Evolutionary conservation across 2,888 invertebrate species (phyloP).

Genomic region (Nasonovia ribisnigri): DNA sequence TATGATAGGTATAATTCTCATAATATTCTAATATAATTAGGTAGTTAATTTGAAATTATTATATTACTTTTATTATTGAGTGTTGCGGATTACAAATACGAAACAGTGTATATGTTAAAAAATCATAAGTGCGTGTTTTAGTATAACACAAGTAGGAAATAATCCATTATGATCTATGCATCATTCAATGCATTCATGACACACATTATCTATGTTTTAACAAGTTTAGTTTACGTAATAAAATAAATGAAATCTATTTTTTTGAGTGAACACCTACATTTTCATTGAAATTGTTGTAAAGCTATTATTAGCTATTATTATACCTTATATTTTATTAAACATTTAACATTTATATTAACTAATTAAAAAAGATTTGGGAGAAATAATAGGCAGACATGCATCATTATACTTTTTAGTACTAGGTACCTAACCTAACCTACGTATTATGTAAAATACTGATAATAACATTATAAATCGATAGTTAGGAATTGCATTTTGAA

Average conservation of each 20-base stretch:
- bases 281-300: not conserved
- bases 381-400: not conserved
- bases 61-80: not conserved
- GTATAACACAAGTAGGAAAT: not conserved
- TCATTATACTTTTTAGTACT: not conserved
- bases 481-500: not conserved
- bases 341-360: not conserved
- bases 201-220: not conserved
- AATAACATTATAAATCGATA: not conserved
- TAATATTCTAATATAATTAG: not conserved
- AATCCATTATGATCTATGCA: not conserved
- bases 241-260: not conserved
- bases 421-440: not conserved
- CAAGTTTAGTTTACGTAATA: not conserved
- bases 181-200: not conserved
- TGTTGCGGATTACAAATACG: not conserved
- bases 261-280: not conserved
- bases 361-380: not conserved
- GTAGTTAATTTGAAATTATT: not conserved
- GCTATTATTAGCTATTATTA: not conserved
- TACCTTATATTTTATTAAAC: not conserved
- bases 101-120: no score
- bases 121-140: not conserved
- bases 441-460: not conserved
- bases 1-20: not conserved